Conservation (phyloP, 2,797 vertebrate species). For the Malurus splendens region DNA sequence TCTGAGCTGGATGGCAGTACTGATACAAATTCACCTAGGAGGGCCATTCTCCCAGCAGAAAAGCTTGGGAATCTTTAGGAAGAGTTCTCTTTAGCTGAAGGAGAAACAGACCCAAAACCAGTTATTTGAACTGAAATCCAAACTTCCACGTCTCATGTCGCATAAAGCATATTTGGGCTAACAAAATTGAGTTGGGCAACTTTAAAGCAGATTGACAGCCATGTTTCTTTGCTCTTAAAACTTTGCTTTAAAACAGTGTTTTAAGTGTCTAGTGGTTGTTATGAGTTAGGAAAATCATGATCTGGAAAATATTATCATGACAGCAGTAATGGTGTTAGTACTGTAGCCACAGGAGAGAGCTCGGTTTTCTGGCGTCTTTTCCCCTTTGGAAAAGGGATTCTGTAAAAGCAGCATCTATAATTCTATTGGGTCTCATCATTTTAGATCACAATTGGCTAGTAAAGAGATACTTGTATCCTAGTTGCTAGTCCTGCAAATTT, state of each 20-base stretch:
- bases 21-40: background rate
- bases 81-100: background rate
- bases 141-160: background rate
- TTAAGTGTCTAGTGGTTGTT: background rate
- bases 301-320: background rate
- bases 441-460: conserved; percentile 2
- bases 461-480: background rate
- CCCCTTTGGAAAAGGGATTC: background rate
- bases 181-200: background rate
- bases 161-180: background rate
- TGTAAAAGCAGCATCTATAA: background rate
- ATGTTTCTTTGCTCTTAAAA: background rate
- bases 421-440: background rate
- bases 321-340: background rate
- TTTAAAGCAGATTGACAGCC: background rate
- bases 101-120: background rate
- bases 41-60: background rate
- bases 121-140: background rate
- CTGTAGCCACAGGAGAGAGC: background rate
- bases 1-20: background rate
- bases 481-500: conserved; percentile 31
- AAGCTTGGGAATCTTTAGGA: background rate
- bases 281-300: background rate
- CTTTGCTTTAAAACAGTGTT: background rate
- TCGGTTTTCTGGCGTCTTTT: background rate